Evolutionary conservation across 2,113 vertebrate species (phyloP).

Genomic region (Caranx ignobilis): DNA sequence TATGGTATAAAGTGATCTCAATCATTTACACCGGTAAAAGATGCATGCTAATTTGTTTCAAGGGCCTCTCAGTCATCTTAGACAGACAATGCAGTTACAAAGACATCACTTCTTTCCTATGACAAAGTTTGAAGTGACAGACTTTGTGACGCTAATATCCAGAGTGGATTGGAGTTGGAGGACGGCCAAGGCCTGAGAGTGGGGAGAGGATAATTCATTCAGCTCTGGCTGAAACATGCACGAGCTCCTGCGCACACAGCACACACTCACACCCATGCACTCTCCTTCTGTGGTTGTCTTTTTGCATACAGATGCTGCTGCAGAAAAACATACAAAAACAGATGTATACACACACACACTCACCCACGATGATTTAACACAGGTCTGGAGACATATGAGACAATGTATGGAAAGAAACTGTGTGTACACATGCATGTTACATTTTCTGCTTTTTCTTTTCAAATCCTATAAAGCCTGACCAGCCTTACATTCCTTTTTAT

Average conservation of each 20-base stretch:
- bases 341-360: conserved; percentile 4
- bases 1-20: conserved; percentile 30
- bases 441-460: conserved; percentile 17
- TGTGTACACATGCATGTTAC: conserved; percentile 30
- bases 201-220: conserved; percentile 61
- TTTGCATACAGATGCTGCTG: conserved; percentile 36
- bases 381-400: not conserved
- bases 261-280: not conserved
- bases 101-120: conserved; percentile 25
- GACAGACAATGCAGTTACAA: conserved; percentile 35
- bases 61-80: conserved; percentile 53
- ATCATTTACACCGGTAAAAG: conserved; percentile 19
- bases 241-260: not conserved
- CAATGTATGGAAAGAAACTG: conserved; percentile 25
- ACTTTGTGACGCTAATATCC: conserved; percentile 57
- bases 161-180: conserved; percentile 55
- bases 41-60: conserved; percentile 48
- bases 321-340: conserved; percentile 26
- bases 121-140: conserved; percentile 59
- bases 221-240: conserved; percentile 26
- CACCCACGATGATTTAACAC: not conserved
- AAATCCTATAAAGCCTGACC: conserved; percentile 18
- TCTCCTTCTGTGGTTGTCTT: conserved; percentile 38
- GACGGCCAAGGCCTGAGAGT: conserved; percentile 58
- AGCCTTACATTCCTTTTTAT: conserved; percentile 34